A percentile compares a stretch with the other conserved stretches of the same genome.
Evolutionary conservation across 2,888 invertebrate genomes (phyloP).

Genomic region (Timema podura): DNA sequence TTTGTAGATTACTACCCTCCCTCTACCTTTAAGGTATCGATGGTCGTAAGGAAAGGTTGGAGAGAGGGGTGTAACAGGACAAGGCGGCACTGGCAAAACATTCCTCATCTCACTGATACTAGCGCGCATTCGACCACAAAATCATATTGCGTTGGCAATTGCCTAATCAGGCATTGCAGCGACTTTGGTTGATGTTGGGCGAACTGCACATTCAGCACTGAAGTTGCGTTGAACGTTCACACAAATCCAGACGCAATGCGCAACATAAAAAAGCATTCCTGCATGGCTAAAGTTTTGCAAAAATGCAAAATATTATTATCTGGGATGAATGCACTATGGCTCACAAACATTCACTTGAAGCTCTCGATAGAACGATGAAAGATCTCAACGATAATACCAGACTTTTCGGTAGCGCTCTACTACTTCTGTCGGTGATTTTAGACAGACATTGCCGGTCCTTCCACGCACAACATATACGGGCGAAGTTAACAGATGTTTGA

Average conservation of each 20-base stretch:
- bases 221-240: slow-evolving; percentile 39
- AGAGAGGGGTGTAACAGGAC: no score
- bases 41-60: no score
- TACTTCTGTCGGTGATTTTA: no score
- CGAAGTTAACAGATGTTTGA: no score
- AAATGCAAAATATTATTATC: slow-evolving; percentile 39
- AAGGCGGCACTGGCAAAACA: slow-evolving; percentile 45
- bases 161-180: slow-evolving; percentile 47
- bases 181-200: slow-evolving; percentile 42
- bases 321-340: slow-evolving; percentile 42
- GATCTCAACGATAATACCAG: no score
- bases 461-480: no score
- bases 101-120: slow-evolving; percentile 39
- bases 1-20: no score
- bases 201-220: slow-evolving; percentile 36
- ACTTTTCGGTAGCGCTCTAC: no score
- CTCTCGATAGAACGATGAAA: no score
- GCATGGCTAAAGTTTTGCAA: slow-evolving; percentile 13
- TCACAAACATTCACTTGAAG: no score
- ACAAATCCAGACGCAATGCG: slow-evolving; percentile 37
- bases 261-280: slow-evolving; percentile 39
- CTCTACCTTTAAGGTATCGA: no score
- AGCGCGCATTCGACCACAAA: slow-evolving; percentile 36
- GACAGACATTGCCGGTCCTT: no score
- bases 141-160: slow-evolving; percentile 40